Conservation (phyloP, 1,140 invertebrate species). For the Cyrtorhinus lividipennis region DNA sequence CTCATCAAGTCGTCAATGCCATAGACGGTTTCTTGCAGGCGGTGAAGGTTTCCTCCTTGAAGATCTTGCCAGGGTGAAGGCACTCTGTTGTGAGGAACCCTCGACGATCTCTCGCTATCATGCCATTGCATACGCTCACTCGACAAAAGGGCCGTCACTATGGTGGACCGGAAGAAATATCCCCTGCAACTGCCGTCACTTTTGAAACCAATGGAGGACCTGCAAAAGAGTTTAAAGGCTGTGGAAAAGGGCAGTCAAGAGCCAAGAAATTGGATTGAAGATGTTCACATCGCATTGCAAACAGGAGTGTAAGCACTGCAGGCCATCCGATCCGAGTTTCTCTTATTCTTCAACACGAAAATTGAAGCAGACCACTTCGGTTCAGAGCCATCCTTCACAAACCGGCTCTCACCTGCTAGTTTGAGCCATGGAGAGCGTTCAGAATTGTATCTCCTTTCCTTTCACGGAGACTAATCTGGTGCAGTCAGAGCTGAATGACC, state of each 20-base stretch:
- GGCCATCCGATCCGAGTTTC: constrained; percentile 24
- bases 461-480: constrained; percentile 24
- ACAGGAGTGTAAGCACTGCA: constrained; percentile 25
- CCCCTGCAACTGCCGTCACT: constrained; percentile 19
- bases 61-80: constrained; percentile 23
- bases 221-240: constrained; percentile 22
- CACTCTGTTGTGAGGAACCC: constrained; percentile 19
- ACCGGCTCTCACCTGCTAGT: constrained; percentile 7
- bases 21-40: constrained; percentile 24
- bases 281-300: constrained; percentile 21
- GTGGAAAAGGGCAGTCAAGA: constrained; percentile 13
- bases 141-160: constrained; percentile 19
- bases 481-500: constrained; percentile 22
- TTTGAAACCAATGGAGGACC: constrained; percentile 23
- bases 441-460: constrained; percentile 23
- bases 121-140: constrained; percentile 22
- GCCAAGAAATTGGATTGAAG: constrained; percentile 17
- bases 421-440: constrained; percentile 22
- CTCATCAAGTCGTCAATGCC: constrained; percentile 33
- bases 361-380: constrained; percentile 25
- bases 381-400: background rate
- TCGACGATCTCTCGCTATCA: constrained; percentile 23
- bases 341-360: constrained; percentile 24
- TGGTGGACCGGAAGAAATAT: constrained; percentile 17
- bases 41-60: constrained; percentile 22